phyloP scores from a whole-genome alignment of 2,797 vertebrate genomes.

The Melanotaenia parkinsoni region DNA sequence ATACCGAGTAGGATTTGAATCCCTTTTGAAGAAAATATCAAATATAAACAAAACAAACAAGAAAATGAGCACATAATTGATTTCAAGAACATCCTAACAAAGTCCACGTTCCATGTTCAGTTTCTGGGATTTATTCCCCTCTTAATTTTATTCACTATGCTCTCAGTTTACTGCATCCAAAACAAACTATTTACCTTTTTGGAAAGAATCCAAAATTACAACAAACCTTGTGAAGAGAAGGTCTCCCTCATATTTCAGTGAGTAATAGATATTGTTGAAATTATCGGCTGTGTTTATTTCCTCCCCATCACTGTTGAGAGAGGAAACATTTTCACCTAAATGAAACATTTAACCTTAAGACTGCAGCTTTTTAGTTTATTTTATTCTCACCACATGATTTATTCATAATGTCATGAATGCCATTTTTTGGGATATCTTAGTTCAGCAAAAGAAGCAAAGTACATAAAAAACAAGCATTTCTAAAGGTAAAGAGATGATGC shows the following conservation, averaged over 20 bases:
- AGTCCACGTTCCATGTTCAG: background rate
- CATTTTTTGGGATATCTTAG: background rate
- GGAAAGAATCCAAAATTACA: background rate
- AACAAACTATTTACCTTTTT: background rate
- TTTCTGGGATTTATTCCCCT: conserved; percentile 3
- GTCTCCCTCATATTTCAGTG: conserved; percentile 92
- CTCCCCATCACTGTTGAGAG: conserved; percentile 88
- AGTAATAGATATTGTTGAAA: conserved; percentile 86
- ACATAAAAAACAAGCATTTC: background rate
- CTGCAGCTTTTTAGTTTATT: background rate
- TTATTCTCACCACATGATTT: background rate
- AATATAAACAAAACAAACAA: conserved; percentile 7
- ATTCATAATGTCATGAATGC: background rate
- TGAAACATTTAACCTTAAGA: background rate
- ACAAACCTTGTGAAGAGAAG: conserved; percentile 95
- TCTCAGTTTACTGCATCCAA: conserved; percentile 7
- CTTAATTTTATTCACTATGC: conserved; percentile 10
- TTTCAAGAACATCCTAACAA: background rate
- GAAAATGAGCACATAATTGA: conserved; percentile 1
- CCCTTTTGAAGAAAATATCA: conserved; percentile 73
- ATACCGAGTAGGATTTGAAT: conserved; percentile 79
- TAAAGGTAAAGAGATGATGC: background rate
- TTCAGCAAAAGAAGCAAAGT: background rate
- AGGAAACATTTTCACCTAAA: conserved; percentile 41
- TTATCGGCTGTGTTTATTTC: conserved; percentile 90